These are phyloP conservation scores for Pteropus alecto DNA, from an alignment of 2,113 vertebrate species.

Conservation along the genomic window DNA sequence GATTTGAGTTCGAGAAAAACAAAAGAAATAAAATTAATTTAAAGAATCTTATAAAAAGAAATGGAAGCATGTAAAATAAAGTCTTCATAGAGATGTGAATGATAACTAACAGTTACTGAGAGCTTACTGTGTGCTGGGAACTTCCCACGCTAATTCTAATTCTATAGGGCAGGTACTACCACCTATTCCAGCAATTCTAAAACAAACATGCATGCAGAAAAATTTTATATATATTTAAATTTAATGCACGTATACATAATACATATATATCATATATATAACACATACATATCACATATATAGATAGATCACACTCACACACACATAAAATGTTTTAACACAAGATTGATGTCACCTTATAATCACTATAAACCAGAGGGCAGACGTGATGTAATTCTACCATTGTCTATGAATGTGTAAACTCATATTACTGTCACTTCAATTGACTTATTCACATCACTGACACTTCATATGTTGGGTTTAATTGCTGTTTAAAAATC, in stretches of 20 bases:
- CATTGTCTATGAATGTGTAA: conserved; percentile 2
- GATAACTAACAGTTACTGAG: background rate
- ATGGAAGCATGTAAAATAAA: background rate
- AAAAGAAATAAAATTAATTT: background rate
- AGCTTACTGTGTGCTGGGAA: background rate
- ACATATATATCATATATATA: background rate
- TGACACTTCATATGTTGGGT: background rate
- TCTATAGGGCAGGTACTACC: background rate
- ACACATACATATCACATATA: background rate
- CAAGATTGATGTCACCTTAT: background rate
- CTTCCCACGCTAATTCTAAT: background rate
- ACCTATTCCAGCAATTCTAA: background rate
- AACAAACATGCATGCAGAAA: background rate
- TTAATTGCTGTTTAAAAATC: conserved; percentile 32
- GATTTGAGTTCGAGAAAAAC: background rate
- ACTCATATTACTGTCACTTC: background rate
- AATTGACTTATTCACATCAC: background rate
- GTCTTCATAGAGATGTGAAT: background rate
- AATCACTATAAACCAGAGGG: background rate
- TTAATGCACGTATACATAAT: background rate
- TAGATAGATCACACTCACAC: background rate
- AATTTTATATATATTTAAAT: background rate
- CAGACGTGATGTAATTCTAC: background rate
- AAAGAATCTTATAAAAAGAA: background rate
- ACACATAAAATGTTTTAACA: background rate